These are phyloP conservation scores for Hemiprocne comata DNA, from an alignment of 2,113 vertebrate genomes.

Conservation along the genomic window DNA sequence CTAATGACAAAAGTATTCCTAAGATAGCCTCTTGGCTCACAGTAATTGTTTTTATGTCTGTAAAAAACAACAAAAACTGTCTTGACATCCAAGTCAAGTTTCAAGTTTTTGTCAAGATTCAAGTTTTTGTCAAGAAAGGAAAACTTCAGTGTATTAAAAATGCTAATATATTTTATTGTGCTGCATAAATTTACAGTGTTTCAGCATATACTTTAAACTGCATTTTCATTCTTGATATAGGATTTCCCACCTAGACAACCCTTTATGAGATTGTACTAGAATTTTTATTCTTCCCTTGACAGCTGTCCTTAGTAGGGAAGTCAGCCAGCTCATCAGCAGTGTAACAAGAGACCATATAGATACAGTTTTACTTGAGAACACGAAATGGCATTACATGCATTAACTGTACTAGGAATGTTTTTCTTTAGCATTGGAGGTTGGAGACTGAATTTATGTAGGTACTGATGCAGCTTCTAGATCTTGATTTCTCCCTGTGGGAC, in stretches of 20 bases:
- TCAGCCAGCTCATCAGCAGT: not conserved
- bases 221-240: slow-evolving; percentile 1
- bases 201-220: not conserved
- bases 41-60: not conserved
- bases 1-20: not conserved
- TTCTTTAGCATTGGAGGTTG: not conserved
- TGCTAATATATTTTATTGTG: not conserved
- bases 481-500: slow-evolving; percentile 17
- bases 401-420: slow-evolving; percentile 6
- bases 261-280: not conserved
- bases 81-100: not conserved
- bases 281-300: slow-evolving; percentile 3
- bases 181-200: not conserved
- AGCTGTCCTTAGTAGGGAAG: not conserved
- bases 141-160: not conserved
- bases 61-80: not conserved
- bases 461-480: not conserved
- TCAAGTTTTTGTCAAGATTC: not conserved
- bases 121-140: not conserved
- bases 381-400: not conserved
- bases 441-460: not conserved
- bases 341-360: not conserved
- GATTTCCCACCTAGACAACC: not conserved
- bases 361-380: not conserved
- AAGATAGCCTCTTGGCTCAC: not conserved